These are phyloP conservation scores for Drosophila anceps DNA, from an alignment of 2,888 invertebrate genomes.

Conservation along the genomic window DNA sequence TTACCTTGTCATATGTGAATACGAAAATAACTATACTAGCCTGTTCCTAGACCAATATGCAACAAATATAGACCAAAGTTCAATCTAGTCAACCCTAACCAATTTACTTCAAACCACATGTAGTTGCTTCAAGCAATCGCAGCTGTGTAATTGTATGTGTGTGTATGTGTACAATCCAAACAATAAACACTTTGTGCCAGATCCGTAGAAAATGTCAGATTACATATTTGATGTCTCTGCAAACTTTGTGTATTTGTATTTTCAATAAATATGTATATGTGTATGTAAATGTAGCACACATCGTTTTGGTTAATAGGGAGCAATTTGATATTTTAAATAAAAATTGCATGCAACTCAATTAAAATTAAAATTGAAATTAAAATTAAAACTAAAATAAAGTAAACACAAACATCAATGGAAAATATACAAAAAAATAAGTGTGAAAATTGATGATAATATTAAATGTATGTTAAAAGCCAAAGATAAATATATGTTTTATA, in stretches of 20 bases:
- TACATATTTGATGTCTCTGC: constrained; percentile 6
- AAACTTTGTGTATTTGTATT: constrained; percentile 6
- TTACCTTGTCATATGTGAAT: constrained; percentile 23
- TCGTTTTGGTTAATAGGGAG: constrained; percentile 63
- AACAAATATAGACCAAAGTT: constrained; percentile 44
- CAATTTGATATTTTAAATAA: constrained; percentile 40
- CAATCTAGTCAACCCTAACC: constrained; percentile 25
- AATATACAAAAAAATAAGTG: background rate
- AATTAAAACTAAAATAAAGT: constrained; percentile 24
- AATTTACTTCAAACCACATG: constrained; percentile 42
- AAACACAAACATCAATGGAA: background rate
- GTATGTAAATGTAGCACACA: constrained; percentile 36
- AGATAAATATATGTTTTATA: constrained; percentile 37
- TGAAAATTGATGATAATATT: background rate
- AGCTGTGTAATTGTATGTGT: background rate
- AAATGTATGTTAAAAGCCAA: background rate
- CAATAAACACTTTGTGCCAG: constrained; percentile 12
- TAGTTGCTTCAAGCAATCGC: constrained; percentile 7
- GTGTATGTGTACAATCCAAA: constrained; percentile 10
- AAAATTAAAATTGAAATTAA: constrained; percentile 41
- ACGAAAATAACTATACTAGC: constrained; percentile 21
- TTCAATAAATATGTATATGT: background rate
- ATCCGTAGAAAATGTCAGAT: constrained; percentile 4
- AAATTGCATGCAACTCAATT: constrained; percentile 37
- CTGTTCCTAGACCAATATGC: constrained; percentile 73